Evolutionary conservation across 1,140 invertebrate species (phyloP).

Genomic region (Aradophagus sp.): DNA sequence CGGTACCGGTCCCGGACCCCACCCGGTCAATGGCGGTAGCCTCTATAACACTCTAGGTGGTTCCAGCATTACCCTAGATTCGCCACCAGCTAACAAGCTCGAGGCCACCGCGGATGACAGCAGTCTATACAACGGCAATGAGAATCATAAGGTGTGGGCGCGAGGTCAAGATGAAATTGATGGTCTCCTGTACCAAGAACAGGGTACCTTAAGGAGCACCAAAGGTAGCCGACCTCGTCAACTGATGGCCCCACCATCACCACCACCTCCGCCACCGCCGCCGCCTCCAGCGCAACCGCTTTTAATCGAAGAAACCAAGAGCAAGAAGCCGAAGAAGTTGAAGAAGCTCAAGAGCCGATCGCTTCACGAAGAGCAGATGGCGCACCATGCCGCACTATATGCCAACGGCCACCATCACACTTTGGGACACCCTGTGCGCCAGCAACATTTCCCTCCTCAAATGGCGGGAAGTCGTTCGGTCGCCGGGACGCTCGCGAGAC

Average conservation of each 20-base stretch:
- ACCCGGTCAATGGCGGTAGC: constrained; percentile 60
- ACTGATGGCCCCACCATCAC: constrained; percentile 86
- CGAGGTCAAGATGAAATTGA: constrained; percentile 84
- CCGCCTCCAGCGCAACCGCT: constrained; percentile 67
- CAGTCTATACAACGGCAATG: constrained; percentile 90
- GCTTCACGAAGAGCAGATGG: constrained; percentile 62
- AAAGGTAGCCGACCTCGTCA: constrained; percentile 86
- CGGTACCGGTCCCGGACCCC: constrained; percentile 59
- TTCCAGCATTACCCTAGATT: constrained; percentile 72
- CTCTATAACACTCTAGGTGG: constrained; percentile 71
- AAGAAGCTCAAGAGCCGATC: constrained; percentile 70
- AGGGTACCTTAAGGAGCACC: constrained; percentile 82
- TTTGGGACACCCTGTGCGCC: constrained; percentile 72
- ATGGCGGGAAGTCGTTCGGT: constrained; percentile 73
- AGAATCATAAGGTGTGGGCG: constrained; percentile 95
- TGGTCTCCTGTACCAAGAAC: constrained; percentile 82
- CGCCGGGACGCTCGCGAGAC: constrained; percentile 72
- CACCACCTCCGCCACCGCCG: constrained; percentile 79
- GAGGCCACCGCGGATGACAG: constrained; percentile 82
- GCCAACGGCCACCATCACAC: constrained; percentile 69
- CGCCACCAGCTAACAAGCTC: constrained; percentile 65
- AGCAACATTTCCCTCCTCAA: constrained; percentile 72
- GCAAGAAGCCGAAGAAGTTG: constrained; percentile 73
- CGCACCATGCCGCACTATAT: constrained; percentile 66
- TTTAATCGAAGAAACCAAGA: constrained; percentile 59